phyloP scores from a whole-genome alignment of 2,113 vertebrate genomes.

The Oxygymnocypris stewartii region DNA sequence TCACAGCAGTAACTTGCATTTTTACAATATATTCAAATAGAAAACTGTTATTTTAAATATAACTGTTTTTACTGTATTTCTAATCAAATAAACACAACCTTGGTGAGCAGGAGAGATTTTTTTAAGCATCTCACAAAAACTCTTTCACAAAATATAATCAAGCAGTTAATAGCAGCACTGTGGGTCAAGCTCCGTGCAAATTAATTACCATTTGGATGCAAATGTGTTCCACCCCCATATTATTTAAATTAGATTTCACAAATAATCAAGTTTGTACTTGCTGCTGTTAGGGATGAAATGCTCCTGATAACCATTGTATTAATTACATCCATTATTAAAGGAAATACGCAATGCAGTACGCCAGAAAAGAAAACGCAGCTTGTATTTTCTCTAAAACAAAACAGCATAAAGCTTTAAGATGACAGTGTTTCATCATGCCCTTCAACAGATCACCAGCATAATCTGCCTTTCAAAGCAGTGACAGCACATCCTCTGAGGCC shows the following conservation, averaged over 20 bases:
- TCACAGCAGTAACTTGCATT: neutral
- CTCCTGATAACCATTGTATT: neutral
- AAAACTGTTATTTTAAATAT: neutral
- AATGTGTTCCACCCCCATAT: conserved; percentile 10
- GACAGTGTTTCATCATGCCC: neutral
- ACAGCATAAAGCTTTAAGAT: neutral
- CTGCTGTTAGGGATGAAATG: neutral
- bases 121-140: neutral
- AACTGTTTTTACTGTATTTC: neutral
- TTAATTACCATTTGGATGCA: neutral
- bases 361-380: neutral
- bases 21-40: neutral
- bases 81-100: neutral
- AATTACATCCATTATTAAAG: neutral
- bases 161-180: neutral
- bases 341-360: neutral
- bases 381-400: neutral
- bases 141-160: neutral
- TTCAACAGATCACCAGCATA: conserved; percentile 3
- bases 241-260: neutral
- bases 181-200: neutral
- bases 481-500: conserved; percentile 33
- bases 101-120: neutral
- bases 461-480: conserved; percentile 7
- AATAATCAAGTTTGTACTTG: neutral